These are phyloP conservation scores for Heliconius hewitsoni DNA, from an alignment of 1,140 invertebrate genomes.

Conservation along the genomic window DNA sequence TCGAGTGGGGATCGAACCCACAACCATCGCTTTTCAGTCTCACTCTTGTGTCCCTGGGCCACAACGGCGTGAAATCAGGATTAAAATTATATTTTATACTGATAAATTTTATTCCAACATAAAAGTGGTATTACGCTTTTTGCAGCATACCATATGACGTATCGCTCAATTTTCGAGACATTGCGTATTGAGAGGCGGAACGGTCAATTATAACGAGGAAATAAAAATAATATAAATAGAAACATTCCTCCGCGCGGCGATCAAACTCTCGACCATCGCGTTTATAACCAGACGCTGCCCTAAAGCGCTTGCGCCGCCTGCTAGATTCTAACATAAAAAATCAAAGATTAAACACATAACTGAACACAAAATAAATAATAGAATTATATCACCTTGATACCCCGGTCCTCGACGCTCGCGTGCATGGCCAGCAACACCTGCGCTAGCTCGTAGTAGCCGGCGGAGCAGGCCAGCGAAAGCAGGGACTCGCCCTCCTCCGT, in stretches of 20 bases:
- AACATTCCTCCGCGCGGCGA: not conserved
- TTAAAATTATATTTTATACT: not conserved
- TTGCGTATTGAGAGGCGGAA: not conserved
- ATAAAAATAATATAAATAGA: constrained; percentile 1
- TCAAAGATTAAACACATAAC: no score
- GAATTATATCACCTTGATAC: constrained; percentile 83
- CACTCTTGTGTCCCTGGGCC: no score
- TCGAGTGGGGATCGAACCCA: no score
- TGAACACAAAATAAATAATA: not conserved
- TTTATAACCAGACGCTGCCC: no score
- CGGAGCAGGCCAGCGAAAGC: constrained; percentile 94
- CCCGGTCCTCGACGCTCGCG: constrained; percentile 97
- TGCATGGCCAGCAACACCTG: constrained; percentile 97
- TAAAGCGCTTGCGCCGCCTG: no score
- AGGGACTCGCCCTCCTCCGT: constrained; percentile 96
- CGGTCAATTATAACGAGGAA: not conserved
- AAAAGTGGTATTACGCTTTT: no score
- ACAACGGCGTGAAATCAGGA: not conserved
- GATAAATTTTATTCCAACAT: no score
- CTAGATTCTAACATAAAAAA: no score
- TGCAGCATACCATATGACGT: no score
- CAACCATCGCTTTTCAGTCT: no score
- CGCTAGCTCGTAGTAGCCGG: constrained; percentile 96
- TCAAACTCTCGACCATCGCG: no score
- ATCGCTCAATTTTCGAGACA: not conserved